phyloP scores from a whole-genome alignment of 2,797 vertebrate genomes.

The Darevskia mixta region DNA sequence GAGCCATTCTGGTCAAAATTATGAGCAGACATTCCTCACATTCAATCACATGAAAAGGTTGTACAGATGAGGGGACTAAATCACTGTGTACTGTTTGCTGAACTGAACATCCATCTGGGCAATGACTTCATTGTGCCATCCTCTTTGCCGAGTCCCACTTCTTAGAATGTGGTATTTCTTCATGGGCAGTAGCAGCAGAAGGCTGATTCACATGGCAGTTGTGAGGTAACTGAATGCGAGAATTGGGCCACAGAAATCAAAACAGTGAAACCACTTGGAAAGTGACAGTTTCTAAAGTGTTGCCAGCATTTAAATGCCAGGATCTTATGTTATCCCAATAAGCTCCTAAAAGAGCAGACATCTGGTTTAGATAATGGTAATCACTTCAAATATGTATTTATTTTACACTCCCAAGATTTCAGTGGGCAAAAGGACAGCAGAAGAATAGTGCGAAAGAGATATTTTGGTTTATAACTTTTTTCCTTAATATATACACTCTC shows the following conservation, averaged over 20 bases:
- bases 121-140: neutral
- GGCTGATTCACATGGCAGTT: neutral
- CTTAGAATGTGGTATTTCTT: neutral
- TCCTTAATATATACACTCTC: neutral
- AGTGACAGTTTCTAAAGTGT: constrained; percentile 32
- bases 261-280: constrained; percentile 52
- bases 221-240: neutral
- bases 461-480: neutral
- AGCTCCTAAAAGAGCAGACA: constrained; percentile 64
- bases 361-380: constrained; percentile 74
- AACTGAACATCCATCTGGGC: neutral
- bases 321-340: constrained; percentile 67
- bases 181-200: neutral
- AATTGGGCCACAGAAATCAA: constrained; percentile 32
- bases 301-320: constrained; percentile 51
- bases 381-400: constrained; percentile 72
- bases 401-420: neutral
- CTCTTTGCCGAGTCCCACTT: constrained; percentile 10
- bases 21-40: neutral
- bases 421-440: neutral
- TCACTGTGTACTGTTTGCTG: neutral
- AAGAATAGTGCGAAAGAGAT: neutral
- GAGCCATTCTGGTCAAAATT: neutral
- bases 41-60: neutral
- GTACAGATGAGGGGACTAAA: neutral